These are phyloP conservation scores for Buceros bicornis DNA, from an alignment of 2,797 vertebrate genomes.

Conservation along the genomic window DNA sequence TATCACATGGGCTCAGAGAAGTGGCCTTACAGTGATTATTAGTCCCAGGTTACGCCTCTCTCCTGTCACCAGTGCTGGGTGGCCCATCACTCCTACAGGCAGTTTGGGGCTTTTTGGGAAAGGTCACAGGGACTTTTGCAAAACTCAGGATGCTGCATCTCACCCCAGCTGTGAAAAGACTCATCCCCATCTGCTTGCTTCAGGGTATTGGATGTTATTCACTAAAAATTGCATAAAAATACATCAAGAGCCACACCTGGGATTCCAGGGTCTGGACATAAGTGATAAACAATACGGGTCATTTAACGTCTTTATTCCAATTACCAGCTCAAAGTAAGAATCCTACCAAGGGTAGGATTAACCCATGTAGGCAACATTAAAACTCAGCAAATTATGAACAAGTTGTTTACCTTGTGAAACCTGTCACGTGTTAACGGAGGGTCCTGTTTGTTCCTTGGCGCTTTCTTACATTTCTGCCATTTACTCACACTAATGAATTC, in stretches of 20 bases:
- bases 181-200: not conserved
- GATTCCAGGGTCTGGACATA: not conserved
- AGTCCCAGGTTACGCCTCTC: not conserved
- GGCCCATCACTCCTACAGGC: not conserved
- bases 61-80: not conserved
- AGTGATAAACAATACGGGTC: not conserved
- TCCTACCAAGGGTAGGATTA: not conserved
- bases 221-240: not conserved
- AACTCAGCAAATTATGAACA: not conserved
- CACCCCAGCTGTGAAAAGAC: not conserved
- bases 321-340: not conserved
- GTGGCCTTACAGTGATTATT: not conserved
- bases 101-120: not conserved
- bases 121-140: rapidly evolving
- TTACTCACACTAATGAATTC: not conserved
- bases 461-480: not conserved
- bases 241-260: not conserved
- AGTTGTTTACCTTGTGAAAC: not conserved
- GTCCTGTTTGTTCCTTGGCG: not conserved
- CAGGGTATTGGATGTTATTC: not conserved
- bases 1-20: not conserved
- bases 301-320: not conserved
- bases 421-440: not conserved
- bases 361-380: not conserved
- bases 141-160: not conserved